Percentiles rank a stretch among this genome's conserved stretches.
These are phyloP conservation scores for Xestoiulus laeticollis DNA, from an alignment of 2,888 invertebrate genomes.

Conservation along the genomic window DNA sequence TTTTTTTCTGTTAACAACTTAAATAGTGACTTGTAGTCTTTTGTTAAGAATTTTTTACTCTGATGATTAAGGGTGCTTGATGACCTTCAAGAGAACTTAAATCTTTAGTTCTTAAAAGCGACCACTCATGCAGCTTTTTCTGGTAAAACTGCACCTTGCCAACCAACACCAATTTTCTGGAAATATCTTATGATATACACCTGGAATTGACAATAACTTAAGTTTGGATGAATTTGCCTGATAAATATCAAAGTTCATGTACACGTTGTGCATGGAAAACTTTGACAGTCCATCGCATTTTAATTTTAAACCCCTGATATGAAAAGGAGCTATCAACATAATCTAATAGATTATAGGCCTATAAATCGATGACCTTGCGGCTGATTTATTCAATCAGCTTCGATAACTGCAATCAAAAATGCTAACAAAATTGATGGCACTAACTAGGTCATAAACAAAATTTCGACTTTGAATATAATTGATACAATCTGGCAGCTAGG, in stretches of 20 bases:
- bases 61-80: neutral
- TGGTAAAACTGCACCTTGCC: neutral
- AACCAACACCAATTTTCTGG: neutral
- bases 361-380: neutral
- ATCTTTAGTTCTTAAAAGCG: neutral
- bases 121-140: neutral
- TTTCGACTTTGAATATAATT: neutral
- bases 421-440: neutral
- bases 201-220: neutral
- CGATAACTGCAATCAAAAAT: neutral
- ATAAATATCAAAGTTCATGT: neutral
- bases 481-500: neutral
- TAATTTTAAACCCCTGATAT: neutral
- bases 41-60: neutral
- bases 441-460: neutral
- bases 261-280: neutral
- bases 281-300: neutral
- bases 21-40: neutral
- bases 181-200: neutral
- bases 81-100: slow-evolving; percentile 5
- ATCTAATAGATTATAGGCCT: neutral
- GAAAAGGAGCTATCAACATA: neutral
- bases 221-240: neutral
- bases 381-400: neutral
- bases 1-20: neutral